Conservation (phyloP, 2,113 vertebrate species). For the Entelurus aequoreus region DNA sequence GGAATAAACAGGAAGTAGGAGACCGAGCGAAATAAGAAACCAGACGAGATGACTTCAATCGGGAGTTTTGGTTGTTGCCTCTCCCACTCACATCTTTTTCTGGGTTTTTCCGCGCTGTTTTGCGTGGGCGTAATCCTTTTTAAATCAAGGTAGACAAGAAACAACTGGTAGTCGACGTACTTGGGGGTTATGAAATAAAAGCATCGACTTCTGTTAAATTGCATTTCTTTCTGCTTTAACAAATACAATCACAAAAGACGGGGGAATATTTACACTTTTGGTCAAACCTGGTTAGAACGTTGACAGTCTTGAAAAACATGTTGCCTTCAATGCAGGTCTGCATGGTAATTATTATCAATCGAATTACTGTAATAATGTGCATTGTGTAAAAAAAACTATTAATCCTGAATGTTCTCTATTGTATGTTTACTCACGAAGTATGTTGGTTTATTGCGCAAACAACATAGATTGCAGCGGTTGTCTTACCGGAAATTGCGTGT, state of each 20-base stretch:
- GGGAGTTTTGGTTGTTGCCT: conserved; percentile 17
- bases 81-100: conserved; percentile 44
- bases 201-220: not conserved
- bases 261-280: no score
- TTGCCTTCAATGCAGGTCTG: no score
- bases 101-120: conserved; percentile 70
- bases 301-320: no score
- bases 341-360: no score
- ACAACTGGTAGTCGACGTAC: not conserved
- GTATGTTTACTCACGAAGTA: no score
- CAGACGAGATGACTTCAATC: not conserved
- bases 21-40: not conserved
- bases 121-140: conserved; percentile 43
- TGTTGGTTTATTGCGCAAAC: no score
- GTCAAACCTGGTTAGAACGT: no score
- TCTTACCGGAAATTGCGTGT: conserved; percentile 29
- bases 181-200: conserved; percentile 30
- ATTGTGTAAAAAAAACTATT: no score
- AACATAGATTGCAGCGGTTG: no score
- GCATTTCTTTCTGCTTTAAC: not conserved
- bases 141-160: conserved; percentile 15
- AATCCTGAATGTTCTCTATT: no score
- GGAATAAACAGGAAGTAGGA: not conserved
- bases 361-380: no score
- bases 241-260: no score